These are phyloP conservation scores for Zootoca vivipara DNA, from an alignment of 2,113 vertebrate species.

Conservation along the genomic window DNA sequence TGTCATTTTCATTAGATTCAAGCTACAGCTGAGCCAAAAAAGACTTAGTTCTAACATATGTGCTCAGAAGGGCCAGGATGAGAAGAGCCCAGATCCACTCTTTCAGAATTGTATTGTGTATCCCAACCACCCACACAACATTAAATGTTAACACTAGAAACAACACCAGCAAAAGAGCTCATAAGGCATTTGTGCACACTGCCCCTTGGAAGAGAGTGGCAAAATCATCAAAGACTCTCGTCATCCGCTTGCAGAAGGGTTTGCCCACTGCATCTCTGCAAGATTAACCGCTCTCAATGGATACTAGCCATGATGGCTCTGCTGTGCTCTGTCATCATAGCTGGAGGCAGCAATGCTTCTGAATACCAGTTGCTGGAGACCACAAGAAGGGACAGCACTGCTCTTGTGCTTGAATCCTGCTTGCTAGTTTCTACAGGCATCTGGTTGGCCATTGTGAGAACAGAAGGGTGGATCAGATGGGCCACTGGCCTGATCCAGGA, in stretches of 20 bases:
- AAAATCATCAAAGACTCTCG: neutral
- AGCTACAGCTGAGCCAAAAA: conserved; percentile 82
- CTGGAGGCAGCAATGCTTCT: no score
- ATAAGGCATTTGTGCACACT: conserved; percentile 53
- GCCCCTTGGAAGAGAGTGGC: neutral
- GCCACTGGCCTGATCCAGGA: no score
- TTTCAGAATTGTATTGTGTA: conserved; percentile 63
- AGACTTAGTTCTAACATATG: conserved; percentile 81
- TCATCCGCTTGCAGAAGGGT: neutral
- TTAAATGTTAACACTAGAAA: conserved; percentile 62
- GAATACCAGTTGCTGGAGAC: no score
- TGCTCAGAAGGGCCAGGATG: conserved; percentile 78
- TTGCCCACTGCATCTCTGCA: neutral
- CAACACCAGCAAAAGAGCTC: conserved; percentile 26
- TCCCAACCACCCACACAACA: conserved; percentile 52
- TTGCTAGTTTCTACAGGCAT: no score
- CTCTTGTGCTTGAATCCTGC: no score
- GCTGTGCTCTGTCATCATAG: no score
- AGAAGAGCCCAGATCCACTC: conserved; percentile 76
- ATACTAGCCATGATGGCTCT: no score
- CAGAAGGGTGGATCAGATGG: no score
- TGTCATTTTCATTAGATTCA: conserved; percentile 85
- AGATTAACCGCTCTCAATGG: neutral
- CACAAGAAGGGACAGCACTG: no score
- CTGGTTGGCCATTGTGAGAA: no score